A percentile compares a stretch with the other conserved stretches of the same genome.
phyloP scores from a whole-genome alignment of 2,888 invertebrate species.

The Standfussiana lucernea region DNA sequence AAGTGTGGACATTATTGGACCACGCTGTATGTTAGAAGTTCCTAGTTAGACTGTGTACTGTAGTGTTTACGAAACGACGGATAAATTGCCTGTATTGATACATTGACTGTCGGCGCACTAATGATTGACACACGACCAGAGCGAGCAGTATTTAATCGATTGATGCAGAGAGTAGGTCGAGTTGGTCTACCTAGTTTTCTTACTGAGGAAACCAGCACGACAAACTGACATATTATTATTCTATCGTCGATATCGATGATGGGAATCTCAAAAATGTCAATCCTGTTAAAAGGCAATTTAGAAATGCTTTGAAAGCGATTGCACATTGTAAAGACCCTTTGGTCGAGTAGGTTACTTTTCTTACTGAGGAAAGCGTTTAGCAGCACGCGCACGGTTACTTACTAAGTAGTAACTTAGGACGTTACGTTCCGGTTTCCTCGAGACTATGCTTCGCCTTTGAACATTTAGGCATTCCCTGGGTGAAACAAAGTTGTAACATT shows the following conservation, averaged over 20 bases:
- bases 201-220: not conserved
- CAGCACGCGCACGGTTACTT: not conserved
- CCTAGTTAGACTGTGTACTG: conserved; percentile 33
- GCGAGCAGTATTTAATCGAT: conserved; percentile 15
- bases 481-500: not conserved
- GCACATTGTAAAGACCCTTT: no score
- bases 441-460: not conserved
- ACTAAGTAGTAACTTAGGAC: not conserved
- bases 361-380: not conserved
- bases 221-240: not conserved
- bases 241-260: not conserved
- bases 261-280: not conserved
- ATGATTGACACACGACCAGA: conserved; percentile 58
- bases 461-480: not conserved
- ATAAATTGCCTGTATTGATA: conserved; percentile 47
- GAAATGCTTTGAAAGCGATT: not conserved
- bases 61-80: conserved; percentile 45
- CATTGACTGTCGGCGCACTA: conserved; percentile 30
- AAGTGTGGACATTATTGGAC: conserved; percentile 56
- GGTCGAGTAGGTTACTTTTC: conserved; percentile 13
- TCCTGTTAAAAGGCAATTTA: not conserved
- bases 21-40: conserved; percentile 39
- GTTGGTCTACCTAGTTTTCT: conserved; percentile 2
- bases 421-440: not conserved
- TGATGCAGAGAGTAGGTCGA: conserved; percentile 15